These are phyloP conservation scores for Apus apus DNA, from an alignment of 2,113 vertebrate genomes.

Conservation along the genomic window DNA sequence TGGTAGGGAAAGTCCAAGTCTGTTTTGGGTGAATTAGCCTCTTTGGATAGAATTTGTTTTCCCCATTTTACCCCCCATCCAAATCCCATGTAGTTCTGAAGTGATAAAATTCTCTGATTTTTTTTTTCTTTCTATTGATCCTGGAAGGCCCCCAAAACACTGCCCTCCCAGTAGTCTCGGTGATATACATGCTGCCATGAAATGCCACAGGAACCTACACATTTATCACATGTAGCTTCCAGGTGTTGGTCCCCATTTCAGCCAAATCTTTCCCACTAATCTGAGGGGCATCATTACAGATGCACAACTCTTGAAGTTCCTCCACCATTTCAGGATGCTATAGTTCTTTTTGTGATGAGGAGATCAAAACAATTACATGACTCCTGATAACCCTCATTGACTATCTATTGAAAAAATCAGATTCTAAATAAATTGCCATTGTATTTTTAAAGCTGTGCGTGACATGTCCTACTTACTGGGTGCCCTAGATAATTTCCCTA, in stretches of 20 bases:
- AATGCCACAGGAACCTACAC: neutral
- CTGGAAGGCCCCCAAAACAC: neutral
- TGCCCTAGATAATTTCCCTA: slow-evolving; percentile 75
- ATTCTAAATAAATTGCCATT: slow-evolving; percentile 61
- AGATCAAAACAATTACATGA: slow-evolving; percentile 58
- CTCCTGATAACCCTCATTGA: slow-evolving; percentile 51
- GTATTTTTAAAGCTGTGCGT: slow-evolving; percentile 53
- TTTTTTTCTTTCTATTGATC: neutral
- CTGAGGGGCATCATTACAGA: rapidly evolving
- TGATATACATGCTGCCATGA: neutral
- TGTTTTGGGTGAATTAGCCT: neutral
- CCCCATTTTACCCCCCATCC: neutral
- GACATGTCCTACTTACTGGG: slow-evolving; percentile 59
- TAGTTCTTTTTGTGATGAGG: neutral
- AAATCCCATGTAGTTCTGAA: neutral
- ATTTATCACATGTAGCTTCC: rapidly evolving
- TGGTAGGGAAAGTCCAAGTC: neutral
- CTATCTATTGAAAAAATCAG: slow-evolving; percentile 69
- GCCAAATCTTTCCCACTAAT: neutral
- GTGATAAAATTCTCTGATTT: neutral
- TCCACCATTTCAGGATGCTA: neutral
- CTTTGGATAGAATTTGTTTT: neutral
- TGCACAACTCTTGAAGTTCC: neutral
- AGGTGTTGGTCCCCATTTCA: neutral
- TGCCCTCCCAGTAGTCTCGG: neutral